These are phyloP conservation scores for Notothenia rossii DNA, from an alignment of 2,113 vertebrate genomes.

Conservation along the genomic window DNA sequence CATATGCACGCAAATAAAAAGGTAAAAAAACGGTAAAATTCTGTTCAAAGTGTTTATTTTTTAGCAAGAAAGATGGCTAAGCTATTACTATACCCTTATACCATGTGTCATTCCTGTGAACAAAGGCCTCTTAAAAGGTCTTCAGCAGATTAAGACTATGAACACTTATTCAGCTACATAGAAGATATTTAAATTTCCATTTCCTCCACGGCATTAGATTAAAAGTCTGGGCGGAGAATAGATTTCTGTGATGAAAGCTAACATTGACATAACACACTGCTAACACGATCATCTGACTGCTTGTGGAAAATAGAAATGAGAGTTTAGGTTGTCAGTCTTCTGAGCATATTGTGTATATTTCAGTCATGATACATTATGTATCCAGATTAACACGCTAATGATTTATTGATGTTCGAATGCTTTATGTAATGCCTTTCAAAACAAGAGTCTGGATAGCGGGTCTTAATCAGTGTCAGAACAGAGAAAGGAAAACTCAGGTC, in stretches of 20 bases:
- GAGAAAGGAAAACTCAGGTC: conserved; percentile 37
- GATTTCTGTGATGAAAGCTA: neutral
- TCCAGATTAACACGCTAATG: conserved; percentile 34
- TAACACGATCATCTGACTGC: neutral
- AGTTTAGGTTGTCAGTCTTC: neutral
- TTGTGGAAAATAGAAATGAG: conserved; percentile 4
- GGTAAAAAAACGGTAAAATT: no score
- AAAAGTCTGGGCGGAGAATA: neutral
- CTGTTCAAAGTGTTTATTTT: no score
- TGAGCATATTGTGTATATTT: conserved; percentile 29
- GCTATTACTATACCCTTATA: neutral
- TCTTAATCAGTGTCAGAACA: conserved; percentile 44
- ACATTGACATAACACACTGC: neutral
- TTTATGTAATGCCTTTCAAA: conserved; percentile 39
- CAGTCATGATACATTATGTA: conserved; percentile 2
- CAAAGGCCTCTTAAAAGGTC: neutral
- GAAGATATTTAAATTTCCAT: no score
- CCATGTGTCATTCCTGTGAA: neutral
- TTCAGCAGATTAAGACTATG: no score
- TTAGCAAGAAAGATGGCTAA: no score
- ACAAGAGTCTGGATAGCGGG: conserved; percentile 26
- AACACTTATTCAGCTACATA: no score
- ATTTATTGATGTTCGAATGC: conserved; percentile 43
- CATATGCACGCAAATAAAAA: no score
- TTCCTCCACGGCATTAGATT: no score